These are phyloP conservation scores for Hypercompe scribonia DNA, from an alignment of 2,888 invertebrate genomes.

Conservation along the genomic window DNA sequence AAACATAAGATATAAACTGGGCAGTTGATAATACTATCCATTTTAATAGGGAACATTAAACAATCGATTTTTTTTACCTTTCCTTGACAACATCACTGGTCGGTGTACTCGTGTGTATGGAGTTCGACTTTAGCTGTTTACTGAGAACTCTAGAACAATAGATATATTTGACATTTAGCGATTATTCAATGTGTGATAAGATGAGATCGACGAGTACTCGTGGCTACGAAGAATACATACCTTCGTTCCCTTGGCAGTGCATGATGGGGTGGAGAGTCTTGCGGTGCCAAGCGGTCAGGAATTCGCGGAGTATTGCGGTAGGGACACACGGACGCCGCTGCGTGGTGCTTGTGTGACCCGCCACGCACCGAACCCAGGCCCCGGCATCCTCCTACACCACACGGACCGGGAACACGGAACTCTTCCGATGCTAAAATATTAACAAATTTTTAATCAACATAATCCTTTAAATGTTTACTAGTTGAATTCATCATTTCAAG, in stretches of 20 bases:
- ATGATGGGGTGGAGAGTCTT: slow-evolving; percentile 39
- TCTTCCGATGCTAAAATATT: slow-evolving; percentile 87
- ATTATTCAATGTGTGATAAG: too few species aligned
- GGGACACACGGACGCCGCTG: slow-evolving; percentile 91
- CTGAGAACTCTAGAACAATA: slow-evolving; percentile 60
- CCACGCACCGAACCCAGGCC: slow-evolving; percentile 96
- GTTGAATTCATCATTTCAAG: too few species aligned
- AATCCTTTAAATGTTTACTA: too few species aligned
- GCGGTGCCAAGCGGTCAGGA: slow-evolving; percentile 60
- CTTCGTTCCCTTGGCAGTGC: slow-evolving; percentile 87
- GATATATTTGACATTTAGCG: not conserved
- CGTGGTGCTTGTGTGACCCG: slow-evolving; percentile 91
- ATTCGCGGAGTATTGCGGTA: slow-evolving; percentile 80
- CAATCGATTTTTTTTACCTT: slow-evolving; percentile 56
- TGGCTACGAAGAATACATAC: slow-evolving; percentile 26
- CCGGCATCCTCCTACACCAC: slow-evolving; percentile 94
- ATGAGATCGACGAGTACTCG: too few species aligned
- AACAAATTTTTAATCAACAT: not conserved
- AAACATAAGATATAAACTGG: too few species aligned
- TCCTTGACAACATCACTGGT: slow-evolving; percentile 70
- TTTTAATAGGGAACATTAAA: not conserved
- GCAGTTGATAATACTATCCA: too few species aligned
- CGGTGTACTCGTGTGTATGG: slow-evolving; percentile 67
- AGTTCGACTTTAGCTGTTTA: slow-evolving; percentile 62
- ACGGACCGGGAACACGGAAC: slow-evolving; percentile 87